Evolutionary conservation across 2,797 vertebrate species (phyloP).

Genomic region (Clarias laeviceps): DNA sequence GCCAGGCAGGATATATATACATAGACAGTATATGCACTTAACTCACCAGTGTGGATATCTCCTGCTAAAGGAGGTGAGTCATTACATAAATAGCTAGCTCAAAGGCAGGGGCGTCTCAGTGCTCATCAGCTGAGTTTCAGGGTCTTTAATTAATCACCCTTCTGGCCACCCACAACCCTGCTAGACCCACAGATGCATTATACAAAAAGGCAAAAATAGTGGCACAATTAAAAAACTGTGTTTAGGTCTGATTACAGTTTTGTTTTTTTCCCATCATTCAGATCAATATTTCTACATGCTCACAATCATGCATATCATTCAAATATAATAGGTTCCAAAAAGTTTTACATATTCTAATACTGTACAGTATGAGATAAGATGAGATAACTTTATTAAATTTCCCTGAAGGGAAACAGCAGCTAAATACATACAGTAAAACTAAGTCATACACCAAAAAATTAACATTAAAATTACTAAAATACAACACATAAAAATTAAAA

Average conservation of each 20-base stretch:
- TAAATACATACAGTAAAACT: too few relatives aligned
- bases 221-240: background rate
- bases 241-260: background rate
- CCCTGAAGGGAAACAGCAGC: too few relatives aligned
- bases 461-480: too few relatives aligned
- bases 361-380: too few relatives aligned
- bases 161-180: conserved; percentile 34
- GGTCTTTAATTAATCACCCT: conserved; percentile 55
- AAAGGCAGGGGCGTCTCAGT: conserved; percentile 40
- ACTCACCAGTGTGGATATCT: conserved; percentile 41
- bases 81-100: conserved; percentile 51
- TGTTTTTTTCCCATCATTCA: background rate
- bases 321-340: background rate
- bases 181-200: conserved; percentile 37
- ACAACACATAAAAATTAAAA: too few relatives aligned
- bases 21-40: background rate
- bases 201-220: conserved; percentile 17
- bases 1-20: too few relatives aligned
- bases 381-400: too few relatives aligned
- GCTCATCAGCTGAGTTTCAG: conserved; percentile 41
- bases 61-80: conserved; percentile 40
- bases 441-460: too few relatives aligned
- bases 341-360: background rate
- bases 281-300: background rate
- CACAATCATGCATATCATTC: background rate